Percentiles rank a stretch among this genome's conserved stretches.
Conservation (phyloP, 2,888 invertebrate species). For the Hybos culiciformis region DNA sequence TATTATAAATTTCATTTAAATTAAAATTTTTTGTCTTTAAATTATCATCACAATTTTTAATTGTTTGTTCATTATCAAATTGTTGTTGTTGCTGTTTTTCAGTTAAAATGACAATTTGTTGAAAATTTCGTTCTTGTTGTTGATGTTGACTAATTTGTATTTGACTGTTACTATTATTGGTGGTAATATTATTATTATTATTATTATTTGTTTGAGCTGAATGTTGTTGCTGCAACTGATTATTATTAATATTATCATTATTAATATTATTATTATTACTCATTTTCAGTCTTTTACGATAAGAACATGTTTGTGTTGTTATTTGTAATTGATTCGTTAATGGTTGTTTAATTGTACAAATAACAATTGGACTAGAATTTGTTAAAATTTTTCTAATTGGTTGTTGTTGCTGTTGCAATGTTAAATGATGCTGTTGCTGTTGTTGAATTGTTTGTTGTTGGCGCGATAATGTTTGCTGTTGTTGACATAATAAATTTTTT, state of each 20-base stretch:
- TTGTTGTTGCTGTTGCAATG: constrained; percentile 22
- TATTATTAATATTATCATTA: background rate
- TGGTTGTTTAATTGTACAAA: background rate
- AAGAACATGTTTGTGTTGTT: constrained; percentile 9
- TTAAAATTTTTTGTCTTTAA: constrained; percentile 14
- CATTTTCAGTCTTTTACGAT: constrained; percentile 18
- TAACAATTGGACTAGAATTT: background rate
- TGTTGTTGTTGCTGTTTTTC: too few relatives aligned
- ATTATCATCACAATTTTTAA: background rate
- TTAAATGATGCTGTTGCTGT: constrained; percentile 9
- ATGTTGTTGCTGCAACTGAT: background rate
- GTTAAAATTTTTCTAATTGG: constrained; percentile 17
- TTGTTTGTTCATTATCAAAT: background rate
- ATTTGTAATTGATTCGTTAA: constrained; percentile 3
- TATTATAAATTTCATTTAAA: constrained; percentile 9
- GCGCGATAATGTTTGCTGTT: constrained; percentile 10
- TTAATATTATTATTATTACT: constrained; percentile 1
- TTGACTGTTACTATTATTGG: too few relatives aligned
- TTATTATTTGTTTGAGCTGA: background rate
- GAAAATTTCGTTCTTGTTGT: background rate
- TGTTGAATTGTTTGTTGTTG: constrained; percentile 9
- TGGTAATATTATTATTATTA: too few relatives aligned
- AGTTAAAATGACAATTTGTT: background rate
- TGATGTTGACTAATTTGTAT: background rate
- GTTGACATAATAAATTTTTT: constrained; percentile 13